phyloP scores from a whole-genome alignment of 2,113 vertebrate species.

The Ochotona princeps region DNA sequence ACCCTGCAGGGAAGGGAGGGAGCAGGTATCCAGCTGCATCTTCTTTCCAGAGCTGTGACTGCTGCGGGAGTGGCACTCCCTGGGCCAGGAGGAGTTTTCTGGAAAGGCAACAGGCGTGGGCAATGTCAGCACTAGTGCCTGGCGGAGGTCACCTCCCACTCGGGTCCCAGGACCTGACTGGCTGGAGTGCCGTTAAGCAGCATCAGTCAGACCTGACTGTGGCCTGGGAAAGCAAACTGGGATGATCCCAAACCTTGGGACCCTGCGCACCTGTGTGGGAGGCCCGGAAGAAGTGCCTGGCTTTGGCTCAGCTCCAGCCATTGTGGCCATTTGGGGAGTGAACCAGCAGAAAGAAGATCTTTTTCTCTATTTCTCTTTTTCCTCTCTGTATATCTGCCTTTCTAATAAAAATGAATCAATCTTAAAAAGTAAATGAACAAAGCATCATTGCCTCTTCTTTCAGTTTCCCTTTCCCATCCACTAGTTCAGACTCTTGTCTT shows the following conservation, averaged over 20 bases:
- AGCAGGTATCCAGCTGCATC: background rate
- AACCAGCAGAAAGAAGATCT: too few species aligned
- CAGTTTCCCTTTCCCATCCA: background rate
- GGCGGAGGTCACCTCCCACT: background rate
- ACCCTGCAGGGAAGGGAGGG: conserved; percentile 24
- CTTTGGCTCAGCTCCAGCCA: too few species aligned
- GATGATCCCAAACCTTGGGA: too few species aligned
- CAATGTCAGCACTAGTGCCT: background rate
- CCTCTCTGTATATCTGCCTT: too few species aligned
- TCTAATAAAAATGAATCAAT: too few species aligned
- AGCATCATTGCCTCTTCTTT: background rate
- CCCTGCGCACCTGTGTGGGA: too few species aligned
- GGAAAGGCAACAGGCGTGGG: conserved; percentile 41
- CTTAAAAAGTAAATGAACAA: too few species aligned
- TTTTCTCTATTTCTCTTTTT: too few species aligned
- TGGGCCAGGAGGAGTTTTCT: conserved; percentile 60
- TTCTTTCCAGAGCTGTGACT: conserved; percentile 32
- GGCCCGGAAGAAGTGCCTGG: too few species aligned
- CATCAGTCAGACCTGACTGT: background rate
- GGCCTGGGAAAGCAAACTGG: too few species aligned
- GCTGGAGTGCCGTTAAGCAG: background rate
- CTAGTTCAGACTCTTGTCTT: background rate
- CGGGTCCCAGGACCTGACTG: background rate
- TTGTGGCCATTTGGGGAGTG: too few species aligned
- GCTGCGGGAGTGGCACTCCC: background rate